Evolutionary conservation across 2,113 vertebrate genomes (phyloP).

Genomic region (Nematolebias whitei): DNA sequence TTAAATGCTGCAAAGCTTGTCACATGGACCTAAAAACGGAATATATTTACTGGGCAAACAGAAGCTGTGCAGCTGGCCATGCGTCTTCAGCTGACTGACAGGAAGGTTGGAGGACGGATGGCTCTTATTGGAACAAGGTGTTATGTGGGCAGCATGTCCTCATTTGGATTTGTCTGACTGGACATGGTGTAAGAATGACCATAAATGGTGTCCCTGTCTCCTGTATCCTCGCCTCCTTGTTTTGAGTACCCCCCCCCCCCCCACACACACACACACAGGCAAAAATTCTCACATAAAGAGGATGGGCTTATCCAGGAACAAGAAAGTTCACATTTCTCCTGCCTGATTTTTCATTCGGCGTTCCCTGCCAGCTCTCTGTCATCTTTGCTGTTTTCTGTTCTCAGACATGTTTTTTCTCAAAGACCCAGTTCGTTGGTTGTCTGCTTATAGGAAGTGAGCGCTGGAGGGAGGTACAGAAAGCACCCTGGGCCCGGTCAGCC

Average conservation of each 20-base stretch:
- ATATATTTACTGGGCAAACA: constrained; percentile 51
- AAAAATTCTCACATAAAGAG: constrained; percentile 47
- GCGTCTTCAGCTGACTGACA: constrained; percentile 20
- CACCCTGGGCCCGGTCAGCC: constrained; percentile 38
- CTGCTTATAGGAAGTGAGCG: constrained; percentile 27
- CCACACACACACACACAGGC: constrained; percentile 23
- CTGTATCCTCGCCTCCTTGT: constrained; percentile 20
- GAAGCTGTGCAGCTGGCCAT: too few relatives aligned
- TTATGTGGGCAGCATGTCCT: constrained; percentile 46
- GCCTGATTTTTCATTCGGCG: constrained; percentile 6
- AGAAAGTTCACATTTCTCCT: constrained; percentile 43
- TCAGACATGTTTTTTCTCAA: constrained; percentile 15
- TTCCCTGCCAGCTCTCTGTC: constrained; percentile 20
- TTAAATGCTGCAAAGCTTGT: not conserved
- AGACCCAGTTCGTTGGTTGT: constrained; percentile 32
- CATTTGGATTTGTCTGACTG: constrained; percentile 53
- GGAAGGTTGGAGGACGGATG: constrained; percentile 6
- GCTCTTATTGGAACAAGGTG: constrained; percentile 7
- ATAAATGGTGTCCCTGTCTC: constrained; percentile 60
- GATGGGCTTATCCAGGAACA: constrained; percentile 44
- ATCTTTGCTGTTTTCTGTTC: constrained; percentile 6
- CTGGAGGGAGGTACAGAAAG: constrained; percentile 46
- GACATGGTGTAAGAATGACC: constrained; percentile 60
- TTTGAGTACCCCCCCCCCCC: not conserved
- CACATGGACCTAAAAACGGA: constrained; percentile 7